Percentiles rank a stretch among this genome's conserved stretches.
Evolutionary conservation across 2,113 vertebrate genomes (phyloP).

Genomic region (Oncorhynchus clarkii): DNA sequence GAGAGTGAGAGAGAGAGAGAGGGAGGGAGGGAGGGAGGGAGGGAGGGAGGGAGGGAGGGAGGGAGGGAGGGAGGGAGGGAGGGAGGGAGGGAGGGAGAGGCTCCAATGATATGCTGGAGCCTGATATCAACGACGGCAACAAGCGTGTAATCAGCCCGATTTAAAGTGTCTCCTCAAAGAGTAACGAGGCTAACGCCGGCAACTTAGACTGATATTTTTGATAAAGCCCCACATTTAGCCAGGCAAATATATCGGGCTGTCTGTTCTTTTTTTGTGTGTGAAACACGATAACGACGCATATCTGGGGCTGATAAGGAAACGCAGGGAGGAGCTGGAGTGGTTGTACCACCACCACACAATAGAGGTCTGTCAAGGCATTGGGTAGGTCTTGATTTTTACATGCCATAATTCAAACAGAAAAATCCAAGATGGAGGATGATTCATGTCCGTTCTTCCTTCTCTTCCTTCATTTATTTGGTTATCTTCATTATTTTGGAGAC

Average conservation of each 20-base stretch:
- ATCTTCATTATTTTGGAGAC: conserved; percentile 66
- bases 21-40: no score
- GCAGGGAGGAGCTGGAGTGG: conserved; percentile 52
- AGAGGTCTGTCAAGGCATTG: conserved; percentile 65
- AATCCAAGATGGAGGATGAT: conserved; percentile 53
- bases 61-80: no score
- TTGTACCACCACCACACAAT: conserved; percentile 50
- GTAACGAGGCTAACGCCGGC: conserved; percentile 66
- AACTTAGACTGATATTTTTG: conserved; percentile 71
- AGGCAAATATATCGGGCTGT: conserved; percentile 65
- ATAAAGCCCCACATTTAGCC: conserved; percentile 71
- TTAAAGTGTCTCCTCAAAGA: conserved; percentile 70
- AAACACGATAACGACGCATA: conserved; percentile 74
- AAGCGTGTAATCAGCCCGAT: conserved; percentile 73
- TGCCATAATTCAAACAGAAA: conserved; percentile 52
- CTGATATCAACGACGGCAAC: conserved; percentile 68
- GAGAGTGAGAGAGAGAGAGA: neutral
- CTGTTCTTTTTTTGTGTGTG: conserved; percentile 59
- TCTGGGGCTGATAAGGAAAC: conserved; percentile 68
- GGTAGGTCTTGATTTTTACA: conserved; percentile 62
- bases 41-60: neutral
- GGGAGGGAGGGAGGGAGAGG: neutral
- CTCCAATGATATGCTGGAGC: conserved; percentile 18
- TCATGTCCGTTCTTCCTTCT: conserved; percentile 60
- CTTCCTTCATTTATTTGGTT: conserved; percentile 66